Evolutionary conservation across 53 echinoderm and acorn worm genomes (phyloP).

Genomic region (Temnopleurus reevesii): DNA sequence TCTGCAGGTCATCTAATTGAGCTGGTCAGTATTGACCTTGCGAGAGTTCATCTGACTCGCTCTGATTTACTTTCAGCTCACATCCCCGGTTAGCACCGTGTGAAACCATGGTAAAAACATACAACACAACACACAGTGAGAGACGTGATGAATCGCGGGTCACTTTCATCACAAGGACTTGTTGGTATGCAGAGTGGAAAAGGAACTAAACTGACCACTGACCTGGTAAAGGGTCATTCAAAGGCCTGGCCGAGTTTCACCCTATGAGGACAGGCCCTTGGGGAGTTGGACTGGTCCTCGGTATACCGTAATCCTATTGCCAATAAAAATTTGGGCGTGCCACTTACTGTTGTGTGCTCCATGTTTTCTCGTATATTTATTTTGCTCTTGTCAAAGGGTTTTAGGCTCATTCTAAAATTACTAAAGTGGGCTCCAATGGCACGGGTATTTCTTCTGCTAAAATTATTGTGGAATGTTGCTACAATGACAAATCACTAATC

Average conservation of each 20-base stretch:
- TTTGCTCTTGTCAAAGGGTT: no score
- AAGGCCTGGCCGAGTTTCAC: conserved; percentile 19
- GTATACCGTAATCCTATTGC: not conserved
- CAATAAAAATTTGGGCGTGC: not conserved
- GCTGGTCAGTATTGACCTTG: not conserved
- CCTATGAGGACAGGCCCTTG: conserved; percentile 2
- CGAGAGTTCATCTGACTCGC: conserved; percentile 15
- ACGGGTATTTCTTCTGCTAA: no score
- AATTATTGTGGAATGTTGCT: no score
- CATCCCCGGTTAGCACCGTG: not conserved
- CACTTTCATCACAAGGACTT: not conserved
- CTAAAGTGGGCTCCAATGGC: no score
- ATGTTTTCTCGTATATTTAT: no score
- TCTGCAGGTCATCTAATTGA: no score
- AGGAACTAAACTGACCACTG: not conserved
- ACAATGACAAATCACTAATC: no score
- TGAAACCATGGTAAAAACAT: not conserved
- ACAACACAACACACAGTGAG: conserved; percentile 16
- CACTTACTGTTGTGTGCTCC: not conserved
- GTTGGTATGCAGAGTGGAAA: not conserved
- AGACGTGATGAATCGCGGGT: not conserved
- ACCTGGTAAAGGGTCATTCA: conserved; percentile 7
- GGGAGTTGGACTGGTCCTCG: conserved; percentile 5
- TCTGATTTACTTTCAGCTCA: conserved; percentile 6
- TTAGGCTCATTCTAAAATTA: no score